Conservation (phyloP, 64 coral and sea anemone species). For the Actinia tenebrosa region DNA sequence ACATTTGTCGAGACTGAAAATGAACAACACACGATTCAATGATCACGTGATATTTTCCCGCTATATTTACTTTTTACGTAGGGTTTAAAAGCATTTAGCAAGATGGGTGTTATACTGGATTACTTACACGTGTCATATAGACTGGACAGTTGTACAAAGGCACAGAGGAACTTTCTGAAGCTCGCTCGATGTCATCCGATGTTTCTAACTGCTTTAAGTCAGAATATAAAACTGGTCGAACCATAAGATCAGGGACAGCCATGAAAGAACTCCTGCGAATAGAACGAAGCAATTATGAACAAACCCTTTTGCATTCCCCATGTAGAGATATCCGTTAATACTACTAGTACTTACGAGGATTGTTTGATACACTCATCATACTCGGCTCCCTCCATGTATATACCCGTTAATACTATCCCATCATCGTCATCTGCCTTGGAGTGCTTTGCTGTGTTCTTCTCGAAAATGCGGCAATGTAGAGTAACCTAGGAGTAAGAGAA, state of each 20-base stretch:
- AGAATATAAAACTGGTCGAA: neutral
- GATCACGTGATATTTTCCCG: neutral
- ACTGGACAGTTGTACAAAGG: constrained; percentile 57
- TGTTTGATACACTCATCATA: constrained; percentile 33
- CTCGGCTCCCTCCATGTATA: constrained; percentile 58
- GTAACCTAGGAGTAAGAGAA: constrained; percentile 28
- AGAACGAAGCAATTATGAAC: neutral
- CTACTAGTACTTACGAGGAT: constrained; percentile 32
- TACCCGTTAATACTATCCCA: constrained; percentile 40
- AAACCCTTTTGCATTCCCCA: neutral
- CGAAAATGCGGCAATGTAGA: constrained; percentile 33
- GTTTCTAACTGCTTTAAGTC: neutral
- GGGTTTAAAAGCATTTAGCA: too few relatives aligned
- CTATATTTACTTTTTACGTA: neutral
- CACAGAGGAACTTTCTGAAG: neutral
- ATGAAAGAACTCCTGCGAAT: neutral
- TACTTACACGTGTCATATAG: constrained; percentile 56
- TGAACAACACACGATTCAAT: neutral
- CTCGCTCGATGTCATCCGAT: neutral
- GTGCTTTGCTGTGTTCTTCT: constrained; percentile 19
- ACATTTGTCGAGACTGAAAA: constrained; percentile 49
- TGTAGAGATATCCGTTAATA: neutral
- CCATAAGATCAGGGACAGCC: neutral
- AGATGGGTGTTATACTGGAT: too few relatives aligned
- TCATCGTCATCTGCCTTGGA: constrained; percentile 27